These are phyloP conservation scores for Beroe ovata DNA, from an alignment of 37 sponge, comb jelly and placozoan genomes.

Conservation along the genomic window DNA sequence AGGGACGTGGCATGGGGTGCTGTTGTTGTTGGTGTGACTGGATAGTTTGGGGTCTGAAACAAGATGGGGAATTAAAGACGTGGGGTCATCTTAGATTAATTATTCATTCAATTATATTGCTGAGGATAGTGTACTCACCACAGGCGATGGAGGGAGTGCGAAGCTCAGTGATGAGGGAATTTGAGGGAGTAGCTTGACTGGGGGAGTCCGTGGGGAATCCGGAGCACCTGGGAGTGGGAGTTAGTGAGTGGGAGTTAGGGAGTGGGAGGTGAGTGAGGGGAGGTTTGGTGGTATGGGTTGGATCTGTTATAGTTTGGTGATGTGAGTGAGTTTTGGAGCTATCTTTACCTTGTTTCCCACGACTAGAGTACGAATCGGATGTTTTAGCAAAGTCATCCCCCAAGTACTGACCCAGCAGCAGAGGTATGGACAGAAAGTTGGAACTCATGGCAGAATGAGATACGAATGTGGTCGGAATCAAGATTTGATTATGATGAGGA, in stretches of 20 bases:
- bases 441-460: slow-evolving; percentile 19
- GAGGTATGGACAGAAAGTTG: not conserved
- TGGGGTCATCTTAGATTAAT: too few species aligned
- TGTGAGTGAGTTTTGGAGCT: too few species aligned
- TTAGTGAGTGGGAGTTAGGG: not conserved
- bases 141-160: slow-evolving; percentile 33
- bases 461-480: too few species aligned
- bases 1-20: not conserved
- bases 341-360: too few species aligned
- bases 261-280: not conserved
- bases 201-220: slow-evolving; percentile 31
- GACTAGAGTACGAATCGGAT: too few species aligned
- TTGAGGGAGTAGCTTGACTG: not conserved
- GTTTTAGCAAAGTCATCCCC: too few species aligned
- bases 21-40: not conserved
- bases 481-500: too few species aligned
- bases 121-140: too few species aligned
- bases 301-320: too few species aligned
- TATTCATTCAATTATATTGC: too few species aligned
- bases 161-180: not conserved
- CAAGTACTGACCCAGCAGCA: too few species aligned
- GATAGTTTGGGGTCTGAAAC: not conserved
- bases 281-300: not conserved
- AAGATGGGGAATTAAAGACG: too few species aligned
- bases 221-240: not conserved